Evolutionary conservation across 2,113 vertebrate species (phyloP).

Genomic region (Phaethon lepturus): DNA sequence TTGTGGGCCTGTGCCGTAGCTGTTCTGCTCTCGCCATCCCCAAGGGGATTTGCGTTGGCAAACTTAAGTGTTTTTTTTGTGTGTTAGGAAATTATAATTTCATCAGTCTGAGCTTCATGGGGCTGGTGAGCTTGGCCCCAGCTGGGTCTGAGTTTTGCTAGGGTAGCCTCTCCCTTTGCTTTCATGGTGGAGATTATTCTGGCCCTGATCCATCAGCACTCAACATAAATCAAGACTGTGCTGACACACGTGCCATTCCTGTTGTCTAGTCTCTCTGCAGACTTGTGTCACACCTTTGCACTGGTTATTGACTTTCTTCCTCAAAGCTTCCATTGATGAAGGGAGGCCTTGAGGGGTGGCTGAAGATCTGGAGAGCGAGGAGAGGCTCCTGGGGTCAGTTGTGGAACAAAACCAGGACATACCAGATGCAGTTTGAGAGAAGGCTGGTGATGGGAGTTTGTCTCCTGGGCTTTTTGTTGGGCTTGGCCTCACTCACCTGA

Average conservation of each 20-base stretch:
- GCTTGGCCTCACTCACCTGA: not conserved
- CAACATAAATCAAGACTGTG: not conserved
- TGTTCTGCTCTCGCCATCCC: not conserved
- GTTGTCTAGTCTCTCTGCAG: not conserved
- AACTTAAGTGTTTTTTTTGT: not conserved
- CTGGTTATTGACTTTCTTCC: not conserved
- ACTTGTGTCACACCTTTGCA: rapidly evolving
- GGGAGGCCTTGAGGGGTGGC: not conserved
- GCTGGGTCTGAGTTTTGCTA: not conserved
- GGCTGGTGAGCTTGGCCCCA: not conserved
- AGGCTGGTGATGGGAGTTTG: not conserved
- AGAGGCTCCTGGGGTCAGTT: rapidly evolving
- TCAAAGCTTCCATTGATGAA: not conserved
- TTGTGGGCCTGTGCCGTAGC: not conserved
- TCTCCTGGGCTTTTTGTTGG: not conserved
- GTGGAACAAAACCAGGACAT: not conserved
- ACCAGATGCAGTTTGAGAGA: not conserved
- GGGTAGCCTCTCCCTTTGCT: not conserved
- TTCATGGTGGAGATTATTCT: not conserved
- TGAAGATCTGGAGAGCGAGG: not conserved
- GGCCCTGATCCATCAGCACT: not conserved
- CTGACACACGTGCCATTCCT: rapidly evolving
- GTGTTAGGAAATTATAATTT: not conserved
- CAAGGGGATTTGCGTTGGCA: not conserved
- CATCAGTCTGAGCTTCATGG: not conserved